Base-by-base conservation (phyloP, 30 jellyfish, hydroid and myxozoan genomes). In the Haliclystus octoradiatus region DNA sequence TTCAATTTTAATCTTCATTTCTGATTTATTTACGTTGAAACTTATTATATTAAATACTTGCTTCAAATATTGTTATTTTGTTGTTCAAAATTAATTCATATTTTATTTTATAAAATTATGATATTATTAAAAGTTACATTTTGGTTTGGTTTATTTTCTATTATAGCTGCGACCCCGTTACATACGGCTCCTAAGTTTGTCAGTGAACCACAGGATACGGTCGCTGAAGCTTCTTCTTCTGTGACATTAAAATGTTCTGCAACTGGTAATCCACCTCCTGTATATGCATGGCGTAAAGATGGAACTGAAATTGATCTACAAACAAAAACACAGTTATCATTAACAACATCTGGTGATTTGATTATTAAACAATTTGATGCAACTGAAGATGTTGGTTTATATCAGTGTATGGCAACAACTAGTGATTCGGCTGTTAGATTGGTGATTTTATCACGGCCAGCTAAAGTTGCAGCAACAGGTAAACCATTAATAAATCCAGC, bases 191-290 rank as follows among this genome's bases (percentile, higher is more conserved):
- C 95, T 27, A 47, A 28, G 68, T 69, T 83, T 31, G 69, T 79
- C 15, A 76, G 49, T 29, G 92, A 78, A 49, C 96, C 96, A 19
- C 40, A 68, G 62, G 85, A 78, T 50, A 46, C 77, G 26, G 49
- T 46, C 69, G 94, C 52, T 24, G 35, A 24, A 24, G 85, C 61
- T 46, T 84, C 83, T 15, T 61, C 65, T 23, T 53, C 89, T 15
- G 74, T 60, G 63, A 73, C 76, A 26, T 49, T 85, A 64, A 26
- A 62, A 35, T 85, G 96, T 47, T 71, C 82, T 23, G 93, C 96
- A 2, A 72, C 83, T 5, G 93, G 96, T 12, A 60, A 57, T 15
- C 96, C 96, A 0, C 76, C 85, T 3, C 96, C 96, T 0, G 67
- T 69, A 62, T 78, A 28, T 78, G 69, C 72, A 0, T 85, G 96